A percentile compares a stretch with the other conserved stretches of the same genome.
phyloP scores from a whole-genome alignment of 2,113 vertebrate species.

The Deroptyus accipitrinus region DNA sequence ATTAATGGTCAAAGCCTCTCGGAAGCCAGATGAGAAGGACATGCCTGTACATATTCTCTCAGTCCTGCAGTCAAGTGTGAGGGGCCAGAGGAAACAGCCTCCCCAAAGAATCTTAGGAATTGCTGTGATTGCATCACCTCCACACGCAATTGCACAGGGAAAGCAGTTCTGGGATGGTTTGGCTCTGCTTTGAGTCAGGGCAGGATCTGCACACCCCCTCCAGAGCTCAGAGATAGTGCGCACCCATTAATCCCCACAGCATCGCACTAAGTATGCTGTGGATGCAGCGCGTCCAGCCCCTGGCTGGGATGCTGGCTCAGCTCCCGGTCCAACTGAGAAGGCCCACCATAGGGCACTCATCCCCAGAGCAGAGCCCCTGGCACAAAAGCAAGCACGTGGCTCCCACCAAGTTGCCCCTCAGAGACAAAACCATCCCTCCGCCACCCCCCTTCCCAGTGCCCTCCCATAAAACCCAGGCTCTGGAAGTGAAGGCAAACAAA shows the following conservation, averaged over 20 bases:
- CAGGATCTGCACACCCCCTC: not conserved
- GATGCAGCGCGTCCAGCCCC: not conserved
- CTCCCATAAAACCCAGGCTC: not conserved
- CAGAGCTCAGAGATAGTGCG: fast-evolving
- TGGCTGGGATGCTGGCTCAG: not conserved
- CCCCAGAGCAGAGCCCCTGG: not conserved
- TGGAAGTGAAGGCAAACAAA: constrained; percentile 17
- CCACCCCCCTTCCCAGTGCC: not conserved
- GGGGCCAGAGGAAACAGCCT: not conserved
- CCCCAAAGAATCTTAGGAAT: not conserved
- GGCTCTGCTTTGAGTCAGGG: not conserved
- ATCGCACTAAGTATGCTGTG: not conserved
- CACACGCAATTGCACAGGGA: fast-evolving
- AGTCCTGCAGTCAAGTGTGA: fast-evolving
- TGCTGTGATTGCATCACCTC: not conserved
- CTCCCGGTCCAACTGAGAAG: not conserved
- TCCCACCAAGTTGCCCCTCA: not conserved
- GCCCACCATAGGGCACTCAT: not conserved
- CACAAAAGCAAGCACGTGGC: constrained; percentile 29
- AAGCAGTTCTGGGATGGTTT: not conserved
- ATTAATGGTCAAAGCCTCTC: not conserved
- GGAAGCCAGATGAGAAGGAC: not conserved
- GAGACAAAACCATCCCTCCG: not conserved
- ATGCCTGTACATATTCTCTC: not conserved
- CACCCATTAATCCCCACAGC: not conserved